phyloP scores from a whole-genome alignment of 2,888 invertebrate genomes.

The Lycaena phlaeas region DNA sequence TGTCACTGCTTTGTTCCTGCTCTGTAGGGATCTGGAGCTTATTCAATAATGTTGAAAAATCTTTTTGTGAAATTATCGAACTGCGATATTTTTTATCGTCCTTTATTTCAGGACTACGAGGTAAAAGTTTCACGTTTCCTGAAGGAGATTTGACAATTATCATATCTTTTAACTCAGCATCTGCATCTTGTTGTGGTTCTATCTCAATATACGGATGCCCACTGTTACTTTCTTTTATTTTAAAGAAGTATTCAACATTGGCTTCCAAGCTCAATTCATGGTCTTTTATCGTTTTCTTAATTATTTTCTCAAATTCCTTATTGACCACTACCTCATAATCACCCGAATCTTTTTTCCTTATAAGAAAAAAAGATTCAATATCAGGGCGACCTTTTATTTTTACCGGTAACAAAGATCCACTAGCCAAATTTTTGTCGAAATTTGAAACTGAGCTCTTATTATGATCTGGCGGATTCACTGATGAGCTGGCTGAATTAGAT shows the following conservation, averaged over 20 bases:
- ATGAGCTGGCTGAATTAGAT: too few species aligned
- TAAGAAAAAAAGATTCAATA: conserved; percentile 29
- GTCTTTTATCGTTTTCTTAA: conserved; percentile 26
- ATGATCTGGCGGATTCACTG: too few species aligned
- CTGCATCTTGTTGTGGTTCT: conserved; percentile 19
- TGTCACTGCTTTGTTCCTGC: too few species aligned
- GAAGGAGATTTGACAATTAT: conserved; percentile 28
- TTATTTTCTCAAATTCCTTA: conserved; percentile 44
- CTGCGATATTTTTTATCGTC: too few species aligned
- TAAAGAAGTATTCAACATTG: conserved; percentile 26
- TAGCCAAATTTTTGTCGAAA: too few species aligned
- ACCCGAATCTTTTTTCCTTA: conserved; percentile 34
- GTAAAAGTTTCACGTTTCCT: conserved; percentile 34
- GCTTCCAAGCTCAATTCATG: conserved; percentile 21
- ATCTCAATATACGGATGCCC: conserved; percentile 31
- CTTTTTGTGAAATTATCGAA: neutral
- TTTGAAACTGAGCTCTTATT: too few species aligned
- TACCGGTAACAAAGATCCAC: conserved; percentile 25
- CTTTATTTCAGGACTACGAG: too few species aligned
- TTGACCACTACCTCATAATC: conserved; percentile 41
- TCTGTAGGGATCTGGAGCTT: too few species aligned
- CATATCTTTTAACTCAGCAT: conserved; percentile 25
- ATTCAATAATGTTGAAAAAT: too few species aligned
- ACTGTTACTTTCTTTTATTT: conserved; percentile 27
- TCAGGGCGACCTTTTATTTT: conserved; percentile 24